phyloP scores from a whole-genome alignment of 2,113 vertebrate genomes.

The Halcyon malimbica region DNA sequence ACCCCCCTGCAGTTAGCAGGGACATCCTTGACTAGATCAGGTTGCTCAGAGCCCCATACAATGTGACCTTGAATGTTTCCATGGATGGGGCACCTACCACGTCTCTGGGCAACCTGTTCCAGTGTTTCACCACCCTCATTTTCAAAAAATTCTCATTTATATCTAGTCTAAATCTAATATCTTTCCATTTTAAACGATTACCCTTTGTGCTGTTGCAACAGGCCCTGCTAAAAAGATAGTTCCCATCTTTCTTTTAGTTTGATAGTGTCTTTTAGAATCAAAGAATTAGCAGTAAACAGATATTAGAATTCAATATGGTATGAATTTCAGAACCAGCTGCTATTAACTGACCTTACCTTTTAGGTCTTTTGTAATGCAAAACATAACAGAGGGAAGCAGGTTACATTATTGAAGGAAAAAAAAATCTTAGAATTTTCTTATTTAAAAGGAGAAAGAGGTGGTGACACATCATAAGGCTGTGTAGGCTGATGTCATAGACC shows the following conservation, averaged over 20 bases:
- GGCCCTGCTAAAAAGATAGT: not conserved
- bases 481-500: not conserved
- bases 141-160: not conserved
- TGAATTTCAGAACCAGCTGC: not conserved
- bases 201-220: not conserved
- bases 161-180: not conserved
- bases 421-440: not conserved
- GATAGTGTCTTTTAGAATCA: not conserved
- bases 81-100: not conserved
- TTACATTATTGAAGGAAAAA: not conserved
- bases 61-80: not conserved
- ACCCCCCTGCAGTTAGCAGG: not conserved
- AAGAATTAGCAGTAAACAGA: not conserved
- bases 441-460: not conserved
- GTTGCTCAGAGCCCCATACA: too few relatives aligned
- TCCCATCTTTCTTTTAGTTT: not conserved
- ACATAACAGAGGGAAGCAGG: not conserved
- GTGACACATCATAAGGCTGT: not conserved
- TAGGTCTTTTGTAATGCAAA: not conserved
- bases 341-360: not conserved
- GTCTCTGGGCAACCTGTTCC: not conserved
- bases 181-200: not conserved
- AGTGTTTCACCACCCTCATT: not conserved
- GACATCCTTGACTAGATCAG: not conserved
- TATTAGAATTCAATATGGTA: not conserved